A percentile compares a stretch with the other conserved stretches of the same genome.
phyloP scores from a whole-genome alignment of 2,888 invertebrate genomes.

The Adineta ricciae region DNA sequence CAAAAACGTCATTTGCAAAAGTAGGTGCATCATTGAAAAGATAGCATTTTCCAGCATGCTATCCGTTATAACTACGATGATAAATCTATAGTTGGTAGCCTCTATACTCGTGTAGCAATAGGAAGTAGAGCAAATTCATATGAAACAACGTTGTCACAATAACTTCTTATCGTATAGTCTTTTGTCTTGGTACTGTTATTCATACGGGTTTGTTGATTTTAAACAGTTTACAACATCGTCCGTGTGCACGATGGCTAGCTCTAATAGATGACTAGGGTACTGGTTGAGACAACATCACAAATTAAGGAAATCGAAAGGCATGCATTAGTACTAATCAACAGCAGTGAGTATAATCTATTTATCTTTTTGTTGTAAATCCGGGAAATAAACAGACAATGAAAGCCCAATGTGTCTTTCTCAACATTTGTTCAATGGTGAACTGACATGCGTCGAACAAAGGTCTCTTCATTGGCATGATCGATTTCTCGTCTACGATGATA shows the following conservation, averaged over 20 bases:
- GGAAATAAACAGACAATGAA: too few species aligned
- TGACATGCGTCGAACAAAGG: slow-evolving; percentile 31
- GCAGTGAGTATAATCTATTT: too few species aligned
- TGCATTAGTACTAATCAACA: too few species aligned
- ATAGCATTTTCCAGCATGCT: neutral
- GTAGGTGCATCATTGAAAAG: neutral
- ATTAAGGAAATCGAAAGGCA: too few species aligned
- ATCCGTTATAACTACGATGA: slow-evolving; percentile 9
- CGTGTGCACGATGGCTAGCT: neutral
- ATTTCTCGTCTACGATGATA: slow-evolving; percentile 25
- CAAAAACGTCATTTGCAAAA: neutral
- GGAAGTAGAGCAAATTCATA: neutral
- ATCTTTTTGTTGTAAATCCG: too few species aligned
- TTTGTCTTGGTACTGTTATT: neutral
- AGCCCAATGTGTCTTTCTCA: slow-evolving; percentile 23
- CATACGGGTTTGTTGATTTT: neutral
- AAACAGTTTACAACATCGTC: neutral
- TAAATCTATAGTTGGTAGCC: neutral
- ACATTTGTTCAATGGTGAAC: too few species aligned
- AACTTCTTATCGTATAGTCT: neutral
- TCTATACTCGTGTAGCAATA: neutral
- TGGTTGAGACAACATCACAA: too few species aligned
- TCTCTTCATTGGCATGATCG: slow-evolving; percentile 27
- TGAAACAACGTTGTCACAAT: too few species aligned
- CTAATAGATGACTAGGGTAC: neutral